Evolutionary conservation across 2,797 vertebrate species (phyloP), one percentile per base, ranked within the genome.

Genomic region (Pseudochirops cupreus): DNA sequence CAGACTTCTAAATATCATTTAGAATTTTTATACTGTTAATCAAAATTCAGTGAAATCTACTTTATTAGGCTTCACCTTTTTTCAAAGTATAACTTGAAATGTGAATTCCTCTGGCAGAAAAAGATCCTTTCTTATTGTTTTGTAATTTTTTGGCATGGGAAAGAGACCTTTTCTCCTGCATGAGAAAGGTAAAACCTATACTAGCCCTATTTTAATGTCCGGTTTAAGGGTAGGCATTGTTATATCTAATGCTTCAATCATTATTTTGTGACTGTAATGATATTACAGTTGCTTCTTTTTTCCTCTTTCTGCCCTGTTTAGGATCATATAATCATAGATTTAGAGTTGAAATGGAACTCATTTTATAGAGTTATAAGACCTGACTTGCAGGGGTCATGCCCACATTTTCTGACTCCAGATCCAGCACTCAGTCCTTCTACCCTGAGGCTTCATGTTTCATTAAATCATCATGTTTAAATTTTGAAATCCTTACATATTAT

Each of bases 11-110:
- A 93, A 90, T 28, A 89, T 90, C 94, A 46, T 96, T 94, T 96
- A 59, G 39, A 91, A 90, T 95, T 46, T 97, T 92, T 93, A 46
- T 46, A 52, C 96, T 96, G 28, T 92, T 92, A 94, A 57, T 90
- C 46, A 93, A 93, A 92, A 94, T 93, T 56, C 53, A 94, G 67
- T 82, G 90, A 93, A 28, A 24, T 92, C 95, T 94, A 59, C 62
- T 58, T 96, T 62, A 92, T 58, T 93, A 94, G 59, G 21, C 39
- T 95, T 93, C 87, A 74, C 92, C 0, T 93, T 95, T 94, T 95
- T 94, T 67, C 56, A 82, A 91, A 62, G 21, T 92, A 90, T 26
- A 93, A 12, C 5, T 92, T 95, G 67, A 95, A 56, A 16, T 90
- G 18, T 94, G 58, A 1, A 24, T 93, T 95, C 12, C 67, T 91